Evolutionary conservation across 35 echinoderm and acorn worm species (phyloP).

Genomic region (Lytechinus pictus): DNA sequence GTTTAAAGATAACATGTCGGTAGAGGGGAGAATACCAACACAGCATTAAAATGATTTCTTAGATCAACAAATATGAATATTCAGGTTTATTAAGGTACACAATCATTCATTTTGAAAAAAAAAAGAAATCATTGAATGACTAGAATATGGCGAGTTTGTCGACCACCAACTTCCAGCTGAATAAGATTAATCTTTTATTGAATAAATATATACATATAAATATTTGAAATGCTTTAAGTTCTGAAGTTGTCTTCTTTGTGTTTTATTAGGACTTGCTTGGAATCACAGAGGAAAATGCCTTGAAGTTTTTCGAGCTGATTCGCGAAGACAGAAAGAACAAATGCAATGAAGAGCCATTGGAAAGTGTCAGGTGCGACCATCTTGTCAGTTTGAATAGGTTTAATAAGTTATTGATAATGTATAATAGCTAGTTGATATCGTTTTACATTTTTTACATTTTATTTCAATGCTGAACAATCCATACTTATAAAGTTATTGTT

Average conservation of each 20-base stretch:
- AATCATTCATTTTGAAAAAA: no score
- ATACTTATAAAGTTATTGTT: background rate
- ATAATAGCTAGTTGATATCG: no score
- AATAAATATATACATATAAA: background rate
- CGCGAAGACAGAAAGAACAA: constrained; percentile 85
- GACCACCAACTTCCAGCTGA: no score
- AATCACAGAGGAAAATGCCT: constrained; percentile 90
- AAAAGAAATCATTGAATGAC: no score
- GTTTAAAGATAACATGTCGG: background rate
- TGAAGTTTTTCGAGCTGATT: constrained; percentile 87
- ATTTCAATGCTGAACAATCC: background rate
- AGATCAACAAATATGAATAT: no score
- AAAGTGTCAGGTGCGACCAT: constrained; percentile 67
- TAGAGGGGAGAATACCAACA: no score
- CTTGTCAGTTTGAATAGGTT: background rate
- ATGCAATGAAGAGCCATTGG: constrained; percentile 82
- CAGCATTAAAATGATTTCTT: no score
- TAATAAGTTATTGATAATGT: background rate
- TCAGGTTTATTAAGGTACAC: no score
- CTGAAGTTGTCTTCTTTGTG: background rate
- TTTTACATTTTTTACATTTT: no score
- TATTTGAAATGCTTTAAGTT: background rate
- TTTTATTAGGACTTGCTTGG: constrained; percentile 85
- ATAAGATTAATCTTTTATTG: no score
- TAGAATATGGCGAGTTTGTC: no score